A percentile compares a stretch with the other conserved stretches of the same genome.
These are phyloP conservation scores for Cranoglanis bouderius DNA, from an alignment of 2,113 vertebrate genomes.

Conservation along the genomic window DNA sequence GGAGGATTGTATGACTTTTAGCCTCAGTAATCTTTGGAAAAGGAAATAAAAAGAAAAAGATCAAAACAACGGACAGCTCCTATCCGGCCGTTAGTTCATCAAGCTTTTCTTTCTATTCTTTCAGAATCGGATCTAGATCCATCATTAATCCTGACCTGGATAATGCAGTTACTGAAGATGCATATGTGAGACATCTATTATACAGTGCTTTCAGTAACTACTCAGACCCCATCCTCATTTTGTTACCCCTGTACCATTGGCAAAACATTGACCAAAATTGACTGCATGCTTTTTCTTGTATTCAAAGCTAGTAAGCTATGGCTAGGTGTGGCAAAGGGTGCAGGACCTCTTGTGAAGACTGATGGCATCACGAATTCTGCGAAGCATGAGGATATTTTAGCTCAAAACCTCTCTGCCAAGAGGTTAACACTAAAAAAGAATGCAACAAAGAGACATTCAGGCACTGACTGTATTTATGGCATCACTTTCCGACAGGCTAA, in stretches of 20 bases:
- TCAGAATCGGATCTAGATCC: not conserved
- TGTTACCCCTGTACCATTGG: not conserved
- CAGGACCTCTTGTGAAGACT: not conserved
- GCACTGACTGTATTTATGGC: constrained; percentile 13
- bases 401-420: not conserved
- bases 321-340: not conserved
- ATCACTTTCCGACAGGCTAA: constrained; percentile 11
- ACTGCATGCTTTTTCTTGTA: not conserved
- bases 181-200: not conserved
- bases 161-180: not conserved
- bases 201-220: not conserved
- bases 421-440: not conserved
- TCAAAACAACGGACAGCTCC: not conserved
- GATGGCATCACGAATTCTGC: not conserved
- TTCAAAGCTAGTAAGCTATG: not conserved
- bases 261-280: not conserved
- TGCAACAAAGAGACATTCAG: not conserved
- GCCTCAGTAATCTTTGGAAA: too few species aligned
- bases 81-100: not conserved
- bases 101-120: not conserved
- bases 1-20: not conserved
- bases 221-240: not conserved
- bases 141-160: not conserved
- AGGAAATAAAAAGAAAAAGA: too few species aligned
- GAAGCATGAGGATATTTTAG: not conserved